A percentile compares a stretch with the other conserved stretches of the same genome.
Evolutionary conservation across 2,113 vertebrate species (phyloP).

Genomic region (Azemiops feae): DNA sequence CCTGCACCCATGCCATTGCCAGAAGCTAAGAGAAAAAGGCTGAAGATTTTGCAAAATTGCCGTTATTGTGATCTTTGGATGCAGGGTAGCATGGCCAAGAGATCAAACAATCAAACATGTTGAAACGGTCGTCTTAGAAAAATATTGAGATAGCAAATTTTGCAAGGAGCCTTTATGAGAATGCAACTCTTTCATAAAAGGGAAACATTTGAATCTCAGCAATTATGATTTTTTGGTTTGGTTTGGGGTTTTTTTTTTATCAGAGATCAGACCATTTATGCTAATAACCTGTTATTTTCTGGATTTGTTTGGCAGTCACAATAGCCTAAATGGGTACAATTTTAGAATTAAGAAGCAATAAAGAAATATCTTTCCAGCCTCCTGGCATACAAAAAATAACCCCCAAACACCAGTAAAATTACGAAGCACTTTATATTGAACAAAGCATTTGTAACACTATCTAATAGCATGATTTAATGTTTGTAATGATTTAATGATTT

Average conservation of each 20-base stretch:
- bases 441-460: background rate
- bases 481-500: background rate
- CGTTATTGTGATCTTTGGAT: background rate
- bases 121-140: background rate
- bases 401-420: background rate
- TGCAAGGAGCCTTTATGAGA: background rate
- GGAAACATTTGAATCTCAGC: background rate
- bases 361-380: background rate
- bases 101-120: background rate
- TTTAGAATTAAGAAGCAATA: background rate
- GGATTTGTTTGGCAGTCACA: background rate
- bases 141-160: background rate
- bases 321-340: background rate
- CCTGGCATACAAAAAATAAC: background rate
- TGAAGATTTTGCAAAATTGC: background rate
- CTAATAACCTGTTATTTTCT: background rate
- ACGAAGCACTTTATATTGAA: background rate
- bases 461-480: background rate
- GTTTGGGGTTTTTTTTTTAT: background rate
- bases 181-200: background rate
- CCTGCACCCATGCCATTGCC: background rate
- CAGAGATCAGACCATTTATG: background rate
- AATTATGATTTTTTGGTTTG: background rate
- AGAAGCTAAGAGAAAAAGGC: background rate
- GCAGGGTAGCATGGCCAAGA: background rate